Base-by-base conservation (phyloP, 2,797 vertebrate genomes). In the Tragelaphus eurycerus region DNA sequence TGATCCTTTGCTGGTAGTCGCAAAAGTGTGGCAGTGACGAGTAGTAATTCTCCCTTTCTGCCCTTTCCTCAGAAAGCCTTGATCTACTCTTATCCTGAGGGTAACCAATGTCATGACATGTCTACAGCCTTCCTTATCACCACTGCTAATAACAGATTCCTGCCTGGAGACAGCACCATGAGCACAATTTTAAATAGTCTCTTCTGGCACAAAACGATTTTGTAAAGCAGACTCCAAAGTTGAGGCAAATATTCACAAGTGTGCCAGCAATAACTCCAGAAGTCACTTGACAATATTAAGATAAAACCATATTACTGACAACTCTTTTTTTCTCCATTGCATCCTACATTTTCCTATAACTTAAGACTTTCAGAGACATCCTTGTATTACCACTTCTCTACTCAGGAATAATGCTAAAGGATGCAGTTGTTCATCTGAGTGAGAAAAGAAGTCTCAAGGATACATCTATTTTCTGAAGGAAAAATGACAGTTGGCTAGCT, bases 1-100 rank as follows among this genome's bases (percentile, higher is more conserved):
- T 83, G 82, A 86, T 86, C 67, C 64, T 93, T 86, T 88, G 62
- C 90, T 92, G 38, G 86, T 67, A 93, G 71, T 46, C 71, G 23
- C 62, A 27, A 46, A 76, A 93, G 71, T 50, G 52, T 93, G 87
- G 52, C 76, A 86, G 29, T 57, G 62, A 90, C 1, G 1, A 74
- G 84, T n/a, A 90, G 3, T 86, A 38, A 96, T 88, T 86, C 93
- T 85, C 57, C 59, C 85, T 84, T 46, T 76, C 74, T 86, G 55
- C 90, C 94, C 91, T 97, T 86, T 96, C 81, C 60, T 94, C 57
- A 3, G 34, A 92, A 91, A 85, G n/a, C 67, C 94, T 96, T 88
- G 94, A 97, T 97, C 93, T 93, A 4, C 71, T 93, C 86, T 92
- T 97, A 86, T 91, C 91, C 96, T 86, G 92, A 85, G 95, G 93